Base-by-base conservation (phyloP, 2,888 invertebrate species). In the Craniophora ligustri region DNA sequence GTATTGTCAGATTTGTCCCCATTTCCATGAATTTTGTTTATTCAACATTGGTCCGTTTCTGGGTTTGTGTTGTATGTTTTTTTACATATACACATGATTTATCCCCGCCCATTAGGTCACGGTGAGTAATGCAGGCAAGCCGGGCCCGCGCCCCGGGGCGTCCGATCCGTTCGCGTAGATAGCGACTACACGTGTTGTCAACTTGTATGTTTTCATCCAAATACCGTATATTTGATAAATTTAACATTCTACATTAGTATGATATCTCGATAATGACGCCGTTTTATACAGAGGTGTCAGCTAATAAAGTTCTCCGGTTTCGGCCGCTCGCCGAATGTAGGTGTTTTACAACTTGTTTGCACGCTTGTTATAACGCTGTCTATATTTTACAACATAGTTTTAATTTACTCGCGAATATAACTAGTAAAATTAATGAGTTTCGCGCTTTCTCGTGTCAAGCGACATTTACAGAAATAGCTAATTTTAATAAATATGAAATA, bases 141-240 rank as follows among this genome's bases (percentile, higher is more conserved):
- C 79, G 84, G 68, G 71, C 74, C 79, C 78, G 82, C 91, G 78
- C 92, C 73, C 79, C 91, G 84, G 92, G 92, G 88, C 79, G 89
- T 75, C 91, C 85, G 92, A 92, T 92, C 85, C 86, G 78, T 82
- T 78, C 84, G 83, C 86, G 75, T 84, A 88, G 92, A 92, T 92
- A 92, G 82, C 88, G 76, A 81, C 83, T 89, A 92, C 92, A 92
- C 88, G 84, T 92, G 92, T 92, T 92, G 91, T 92, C 92, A 91
- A 91, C 89, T 92, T 92, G 92, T 92, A 92, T 84, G 88, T 89
- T 91, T 92, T 91, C 90, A 91, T 91, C 89, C 90, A 85, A 92
- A 91, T 91, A 89, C 79, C 81, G 76, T 84, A 85, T 82, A 84
- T 89, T 87, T 89, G 88, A 91, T 90, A 89, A 89, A 90, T 90